Conservation (phyloP, 2,797 vertebrate species). For the Sorex maritimensis region DNA sequence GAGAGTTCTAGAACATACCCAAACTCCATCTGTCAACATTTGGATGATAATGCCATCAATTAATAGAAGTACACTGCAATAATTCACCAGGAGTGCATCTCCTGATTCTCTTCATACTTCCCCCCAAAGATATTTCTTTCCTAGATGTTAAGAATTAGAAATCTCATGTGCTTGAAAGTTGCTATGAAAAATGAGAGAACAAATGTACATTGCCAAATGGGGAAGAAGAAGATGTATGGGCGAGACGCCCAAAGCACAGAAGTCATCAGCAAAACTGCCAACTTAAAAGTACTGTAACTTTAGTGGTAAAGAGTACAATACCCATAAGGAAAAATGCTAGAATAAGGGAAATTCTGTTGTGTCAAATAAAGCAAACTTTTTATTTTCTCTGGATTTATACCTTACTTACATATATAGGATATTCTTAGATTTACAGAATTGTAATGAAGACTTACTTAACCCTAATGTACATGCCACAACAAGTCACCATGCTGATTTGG, state of each 20-base stretch:
- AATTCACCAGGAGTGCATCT: slow-evolving; percentile 71
- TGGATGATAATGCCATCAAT: slow-evolving; percentile 7
- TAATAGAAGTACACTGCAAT: slow-evolving; percentile 69
- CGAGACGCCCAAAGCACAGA: slow-evolving; percentile 76
- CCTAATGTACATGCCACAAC: background rate
- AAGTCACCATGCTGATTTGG: background rate
- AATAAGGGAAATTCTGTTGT: slow-evolving; percentile 29
- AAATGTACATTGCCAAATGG: slow-evolving; percentile 72
- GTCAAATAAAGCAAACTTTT: slow-evolving; percentile 49
- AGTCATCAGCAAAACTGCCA: slow-evolving; percentile 80
- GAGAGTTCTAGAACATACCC: slow-evolving; percentile 8
- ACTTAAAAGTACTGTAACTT: slow-evolving; percentile 70
- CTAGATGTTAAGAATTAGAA: slow-evolving; percentile 77
- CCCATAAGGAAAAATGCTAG: slow-evolving; percentile 62
- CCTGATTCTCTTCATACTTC: slow-evolving; percentile 25
- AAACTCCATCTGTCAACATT: slow-evolving; percentile 18
- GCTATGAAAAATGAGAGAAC: slow-evolving; percentile 72
- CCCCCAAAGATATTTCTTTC: slow-evolving; percentile 61
- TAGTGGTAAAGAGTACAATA: slow-evolving; percentile 41
- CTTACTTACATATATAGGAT: background rate
- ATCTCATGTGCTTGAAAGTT: slow-evolving; percentile 64
- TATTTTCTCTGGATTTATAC: slow-evolving; percentile 21
- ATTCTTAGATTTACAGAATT: background rate
- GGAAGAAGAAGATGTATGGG: slow-evolving; percentile 72
- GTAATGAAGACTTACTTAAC: too few relatives aligned